Evolutionary conservation across 64 coral and sea anemone species (phyloP).

Genomic region (Pocillopora damicornis): DNA sequence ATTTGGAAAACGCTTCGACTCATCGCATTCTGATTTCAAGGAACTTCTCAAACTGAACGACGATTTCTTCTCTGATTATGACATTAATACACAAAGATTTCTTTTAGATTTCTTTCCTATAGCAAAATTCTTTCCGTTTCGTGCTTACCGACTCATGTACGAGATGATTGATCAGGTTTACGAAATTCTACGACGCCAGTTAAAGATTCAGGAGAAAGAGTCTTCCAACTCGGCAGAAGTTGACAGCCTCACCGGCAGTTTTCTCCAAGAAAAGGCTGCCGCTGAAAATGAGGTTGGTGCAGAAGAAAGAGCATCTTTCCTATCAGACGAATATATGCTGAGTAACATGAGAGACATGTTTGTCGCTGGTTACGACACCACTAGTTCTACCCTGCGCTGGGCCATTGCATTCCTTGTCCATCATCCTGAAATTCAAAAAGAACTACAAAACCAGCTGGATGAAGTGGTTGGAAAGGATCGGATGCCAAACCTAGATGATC

Average conservation of each 20-base stretch:
- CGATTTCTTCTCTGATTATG: background rate
- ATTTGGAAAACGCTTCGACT: slow-evolving; percentile 59
- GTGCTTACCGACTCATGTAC: background rate
- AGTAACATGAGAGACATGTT: slow-evolving; percentile 62
- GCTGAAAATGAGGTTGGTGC: slow-evolving; percentile 33
- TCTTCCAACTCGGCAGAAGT: background rate
- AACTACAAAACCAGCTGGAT: slow-evolving; percentile 40
- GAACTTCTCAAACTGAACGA: background rate
- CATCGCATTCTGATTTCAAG: slow-evolving; percentile 40
- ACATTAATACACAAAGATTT: background rate
- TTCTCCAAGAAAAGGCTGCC: slow-evolving; percentile 10
- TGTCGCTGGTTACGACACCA: slow-evolving; percentile 60
- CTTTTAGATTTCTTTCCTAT: slow-evolving; percentile 56
- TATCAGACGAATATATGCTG: slow-evolving; percentile 59
- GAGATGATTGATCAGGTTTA: slow-evolving; percentile 8
- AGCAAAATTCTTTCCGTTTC: slow-evolving; percentile 56
- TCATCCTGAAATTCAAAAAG: slow-evolving; percentile 34
- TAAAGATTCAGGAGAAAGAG: slow-evolving; percentile 14
- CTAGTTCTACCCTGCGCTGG: slow-evolving; percentile 48
- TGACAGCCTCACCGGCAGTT: slow-evolving; percentile 9
- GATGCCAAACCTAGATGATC: slow-evolving; percentile 35
- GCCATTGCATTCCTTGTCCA: slow-evolving; percentile 61
- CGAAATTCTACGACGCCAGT: slow-evolving; percentile 16
- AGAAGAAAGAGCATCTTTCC: slow-evolving; percentile 22
- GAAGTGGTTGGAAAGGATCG: slow-evolving; percentile 50